These are phyloP conservation scores for Zophobas atratus DNA, from an alignment of 1,140 invertebrate genomes.

Conservation along the genomic window DNA sequence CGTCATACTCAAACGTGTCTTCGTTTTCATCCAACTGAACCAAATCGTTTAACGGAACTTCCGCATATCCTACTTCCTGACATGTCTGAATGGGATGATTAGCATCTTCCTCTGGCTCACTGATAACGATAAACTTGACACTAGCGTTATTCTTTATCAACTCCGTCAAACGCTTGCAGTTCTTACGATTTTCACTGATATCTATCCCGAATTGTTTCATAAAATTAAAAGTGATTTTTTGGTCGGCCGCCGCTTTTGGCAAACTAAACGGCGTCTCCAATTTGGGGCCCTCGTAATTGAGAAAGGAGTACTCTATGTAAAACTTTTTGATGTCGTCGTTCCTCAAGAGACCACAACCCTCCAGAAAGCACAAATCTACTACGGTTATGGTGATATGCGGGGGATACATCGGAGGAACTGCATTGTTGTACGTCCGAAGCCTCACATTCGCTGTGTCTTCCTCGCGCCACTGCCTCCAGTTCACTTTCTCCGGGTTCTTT, in stretches of 20 bases:
- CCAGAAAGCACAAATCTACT: conserved; percentile 45
- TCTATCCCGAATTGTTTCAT: conserved; percentile 50
- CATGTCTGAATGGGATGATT: conserved; percentile 46
- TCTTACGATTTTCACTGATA: conserved; percentile 26
- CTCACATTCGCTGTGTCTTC: conserved; percentile 51
- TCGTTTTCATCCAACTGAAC: conserved; percentile 50
- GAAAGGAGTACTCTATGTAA: conserved; percentile 55
- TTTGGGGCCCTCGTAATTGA: conserved; percentile 44
- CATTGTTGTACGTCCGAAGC: conserved; percentile 43
- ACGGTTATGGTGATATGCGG: conserved; percentile 51
- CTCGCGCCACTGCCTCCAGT: conserved; percentile 57
- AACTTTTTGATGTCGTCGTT: conserved; percentile 48
- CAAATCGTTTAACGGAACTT: conserved; percentile 49
- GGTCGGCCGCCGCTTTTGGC: conserved; percentile 9
- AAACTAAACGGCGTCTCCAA: conserved; percentile 53
- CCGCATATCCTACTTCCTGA: conserved; percentile 48
- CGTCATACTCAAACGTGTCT: conserved; percentile 18
- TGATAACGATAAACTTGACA: conserved; percentile 53
- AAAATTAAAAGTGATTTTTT: conserved; percentile 50
- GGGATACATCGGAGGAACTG: conserved; percentile 4
- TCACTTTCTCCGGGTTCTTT: conserved; percentile 50
- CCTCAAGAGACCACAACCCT: conserved; percentile 31
- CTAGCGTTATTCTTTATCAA: conserved; percentile 50
- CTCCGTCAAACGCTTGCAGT: conserved; percentile 47
- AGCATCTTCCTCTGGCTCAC: conserved; percentile 52